Base-by-base conservation (phyloP, 2,888 invertebrate genomes). In the Gordius sp. region DNA sequence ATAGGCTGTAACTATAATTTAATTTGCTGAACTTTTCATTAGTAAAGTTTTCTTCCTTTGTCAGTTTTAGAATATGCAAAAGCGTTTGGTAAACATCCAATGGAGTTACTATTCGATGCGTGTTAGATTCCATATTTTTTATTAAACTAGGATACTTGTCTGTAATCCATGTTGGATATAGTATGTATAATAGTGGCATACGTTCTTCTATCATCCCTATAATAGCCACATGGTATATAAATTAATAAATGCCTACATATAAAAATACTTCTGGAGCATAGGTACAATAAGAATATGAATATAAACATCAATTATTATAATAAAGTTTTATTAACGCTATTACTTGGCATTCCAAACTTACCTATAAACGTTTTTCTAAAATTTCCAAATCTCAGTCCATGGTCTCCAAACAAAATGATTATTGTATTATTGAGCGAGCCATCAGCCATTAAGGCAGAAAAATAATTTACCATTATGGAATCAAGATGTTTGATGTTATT, bases 311-410 rank as follows among this genome's bases (percentile, higher is more conserved):
- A n/a, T n/a, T n/a, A n/a, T n/a, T n/a, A n/a, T n/a, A n/a, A n/a
- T n/a, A n/a, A n/a, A n/a, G n/a, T n/a, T n/a, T n/a, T n/a, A n/a
- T n/a, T n/a, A n/a, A n/a, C n/a, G n/a, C n/a, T n/a, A n/a, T n/a
- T n/a, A n/a, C n/a, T n/a, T n/a, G n/a, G n/a, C n/a, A n/a, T n/a
- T n/a, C n/a, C n/a, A 33, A 33, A 33, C n/a, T 13, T 33, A 1
- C 70, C 69, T 2, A 68, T 63, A 60, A 64, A 68, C 1, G 67
- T 65, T 56, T 64, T 63, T 57, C 69, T 64, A 47, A 69, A 65
- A 33, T 62, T 60, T n/a, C 68, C 69, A 56, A 69, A 68, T 41
- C 71, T 62, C 61, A 68, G 66, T 13, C 71, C 71, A 61, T 71
- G 71, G 59, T 71, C 71, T 58, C 70, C 69, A 63, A 68, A 62